Percentiles rank a stretch among this genome's conserved stretches.
phyloP scores from a whole-genome alignment of 1,140 invertebrate species.

The Leguminivora glycinivorella region DNA sequence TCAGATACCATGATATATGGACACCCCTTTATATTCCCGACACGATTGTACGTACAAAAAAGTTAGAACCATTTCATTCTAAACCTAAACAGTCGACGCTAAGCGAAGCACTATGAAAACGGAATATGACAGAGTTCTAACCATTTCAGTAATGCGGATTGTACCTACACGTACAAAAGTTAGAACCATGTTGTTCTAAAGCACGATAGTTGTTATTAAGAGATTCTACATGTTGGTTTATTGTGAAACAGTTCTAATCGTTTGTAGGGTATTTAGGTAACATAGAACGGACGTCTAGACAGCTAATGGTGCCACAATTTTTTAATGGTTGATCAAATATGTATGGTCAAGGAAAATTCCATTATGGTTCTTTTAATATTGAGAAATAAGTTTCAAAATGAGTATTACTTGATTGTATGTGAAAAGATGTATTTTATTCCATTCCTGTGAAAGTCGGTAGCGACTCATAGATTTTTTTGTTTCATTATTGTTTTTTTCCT shows the following conservation, averaged over 20 bases:
- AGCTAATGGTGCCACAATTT: neutral
- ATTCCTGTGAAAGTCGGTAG: too few relatives aligned
- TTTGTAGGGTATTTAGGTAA: neutral
- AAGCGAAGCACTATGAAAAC: too few relatives aligned
- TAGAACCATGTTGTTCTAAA: neutral
- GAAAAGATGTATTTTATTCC: neutral
- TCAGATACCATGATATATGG: slow-evolving; percentile 9
- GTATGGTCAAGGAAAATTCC: neutral
- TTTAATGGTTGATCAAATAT: neutral
- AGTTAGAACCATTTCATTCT: neutral
- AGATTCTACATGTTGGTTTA: neutral
- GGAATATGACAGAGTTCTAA: too few relatives aligned
- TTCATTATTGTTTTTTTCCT: too few relatives aligned
- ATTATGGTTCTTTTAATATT: neutral
- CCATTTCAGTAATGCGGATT: too few relatives aligned
- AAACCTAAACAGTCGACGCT: neutral
- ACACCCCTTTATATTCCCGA: neutral
- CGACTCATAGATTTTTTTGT: too few relatives aligned
- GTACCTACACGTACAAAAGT: neutral
- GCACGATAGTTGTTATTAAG: neutral
- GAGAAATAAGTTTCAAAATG: neutral
- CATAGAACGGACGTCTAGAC: neutral
- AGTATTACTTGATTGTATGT: neutral
- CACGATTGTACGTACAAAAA: too few relatives aligned
- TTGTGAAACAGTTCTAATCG: neutral